Percentiles rank a stretch among this genome's conserved stretches.
phyloP scores from a whole-genome alignment of 1,140 invertebrate genomes.

The Zelostemma sp. region DNA sequence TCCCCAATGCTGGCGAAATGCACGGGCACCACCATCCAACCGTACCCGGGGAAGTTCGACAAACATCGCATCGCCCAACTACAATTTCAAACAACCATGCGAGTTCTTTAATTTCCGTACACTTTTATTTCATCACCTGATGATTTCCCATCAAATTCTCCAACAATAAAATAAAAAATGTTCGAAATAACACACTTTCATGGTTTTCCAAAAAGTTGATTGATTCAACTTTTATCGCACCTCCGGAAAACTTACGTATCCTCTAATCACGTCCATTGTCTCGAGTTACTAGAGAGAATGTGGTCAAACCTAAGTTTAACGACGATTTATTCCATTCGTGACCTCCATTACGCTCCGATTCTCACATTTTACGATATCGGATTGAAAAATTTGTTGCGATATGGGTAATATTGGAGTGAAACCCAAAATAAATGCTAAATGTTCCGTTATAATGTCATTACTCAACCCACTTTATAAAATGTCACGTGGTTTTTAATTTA shows the following conservation, averaged over 20 bases:
- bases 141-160: too few species aligned
- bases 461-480: too few species aligned
- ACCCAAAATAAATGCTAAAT: neutral
- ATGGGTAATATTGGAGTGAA: too few species aligned
- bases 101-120: conserved; percentile 55
- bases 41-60: conserved; percentile 77
- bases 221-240: too few species aligned
- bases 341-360: neutral
- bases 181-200: neutral
- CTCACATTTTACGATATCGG: neutral
- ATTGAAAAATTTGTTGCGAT: conserved; percentile 2
- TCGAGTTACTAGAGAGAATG: neutral
- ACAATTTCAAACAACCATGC: conserved; percentile 36
- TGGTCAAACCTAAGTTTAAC: neutral
- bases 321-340: neutral
- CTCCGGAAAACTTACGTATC: conserved; percentile 58
- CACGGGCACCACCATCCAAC: conserved; percentile 76
- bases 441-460: too few species aligned
- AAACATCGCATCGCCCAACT: conserved; percentile 75
- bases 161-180: too few species aligned
- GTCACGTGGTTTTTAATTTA: too few species aligned
- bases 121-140: conserved; percentile 55
- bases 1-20: conserved; percentile 75
- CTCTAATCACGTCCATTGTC: conserved; percentile 62
- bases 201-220: neutral